A percentile compares a stretch with the other conserved stretches of the same genome.
Evolutionary conservation across 1,140 invertebrate species (phyloP).

Genomic region (Colletes latitarsis): DNA sequence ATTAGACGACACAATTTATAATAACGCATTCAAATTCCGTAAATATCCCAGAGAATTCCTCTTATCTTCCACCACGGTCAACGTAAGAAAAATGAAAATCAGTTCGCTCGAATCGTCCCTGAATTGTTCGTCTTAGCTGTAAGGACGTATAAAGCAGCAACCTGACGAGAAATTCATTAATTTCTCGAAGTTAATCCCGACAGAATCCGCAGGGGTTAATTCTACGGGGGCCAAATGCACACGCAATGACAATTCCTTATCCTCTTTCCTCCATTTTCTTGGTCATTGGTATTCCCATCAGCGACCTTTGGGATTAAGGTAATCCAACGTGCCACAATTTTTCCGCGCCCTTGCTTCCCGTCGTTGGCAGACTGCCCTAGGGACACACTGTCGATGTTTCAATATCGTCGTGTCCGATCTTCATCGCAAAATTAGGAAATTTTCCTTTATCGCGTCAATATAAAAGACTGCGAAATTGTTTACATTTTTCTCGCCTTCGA

Average conservation of each 20-base stretch:
- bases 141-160: neutral
- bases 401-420: conserved; percentile 1
- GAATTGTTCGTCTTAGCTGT: neutral
- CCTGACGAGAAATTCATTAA: neutral
- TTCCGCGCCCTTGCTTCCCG: neutral
- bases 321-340: conserved; percentile 25
- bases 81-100: too few species aligned
- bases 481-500: too few species aligned
- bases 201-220: too few species aligned
- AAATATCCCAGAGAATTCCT: too few species aligned
- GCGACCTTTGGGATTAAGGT: conserved; percentile 16
- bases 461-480: neutral
- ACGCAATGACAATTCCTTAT: conserved; percentile 30
- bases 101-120: neutral
- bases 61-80: too few species aligned
- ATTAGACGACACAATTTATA: too few species aligned
- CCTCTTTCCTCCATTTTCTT: conserved; percentile 17
- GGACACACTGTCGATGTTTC: conserved; percentile 14
- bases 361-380: neutral
- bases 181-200: conserved; percentile 3
- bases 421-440: conserved; percentile 1
- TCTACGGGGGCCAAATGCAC: neutral
- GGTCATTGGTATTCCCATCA: neutral
- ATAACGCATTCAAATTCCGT: too few species aligned
- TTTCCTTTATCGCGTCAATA: neutral